Conservation (phyloP, 2,888 invertebrate genomes). For the Andrena bicolor region DNA sequence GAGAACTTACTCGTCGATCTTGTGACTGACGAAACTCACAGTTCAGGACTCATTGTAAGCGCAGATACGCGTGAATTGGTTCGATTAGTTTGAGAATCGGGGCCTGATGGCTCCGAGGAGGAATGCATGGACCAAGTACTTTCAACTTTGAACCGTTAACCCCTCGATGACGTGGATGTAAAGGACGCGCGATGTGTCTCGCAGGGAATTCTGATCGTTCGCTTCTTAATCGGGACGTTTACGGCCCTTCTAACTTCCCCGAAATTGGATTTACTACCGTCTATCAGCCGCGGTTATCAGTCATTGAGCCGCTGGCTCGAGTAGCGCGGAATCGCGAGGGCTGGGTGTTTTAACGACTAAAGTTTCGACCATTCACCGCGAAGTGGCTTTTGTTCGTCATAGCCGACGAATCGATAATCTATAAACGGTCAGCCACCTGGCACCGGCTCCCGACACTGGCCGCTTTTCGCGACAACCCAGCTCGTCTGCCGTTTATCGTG, state of each 20-base stretch:
- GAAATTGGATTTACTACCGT: slow-evolving; percentile 32
- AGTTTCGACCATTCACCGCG: slow-evolving; percentile 60
- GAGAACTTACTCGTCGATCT: background rate
- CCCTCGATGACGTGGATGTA: background rate
- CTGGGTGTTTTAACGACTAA: slow-evolving; percentile 63
- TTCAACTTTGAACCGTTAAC: background rate
- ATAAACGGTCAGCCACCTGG: slow-evolving; percentile 65
- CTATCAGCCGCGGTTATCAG: slow-evolving; percentile 28
- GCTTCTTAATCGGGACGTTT: slow-evolving; percentile 40
- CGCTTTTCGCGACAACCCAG: slow-evolving; percentile 56
- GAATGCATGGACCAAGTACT: background rate
- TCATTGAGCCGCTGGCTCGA: slow-evolving; percentile 12
- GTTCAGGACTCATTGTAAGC: background rate
- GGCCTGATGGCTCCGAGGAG: no score
- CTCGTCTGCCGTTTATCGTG: slow-evolving; percentile 44
- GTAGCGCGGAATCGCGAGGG: slow-evolving; percentile 14
- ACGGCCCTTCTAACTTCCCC: background rate
- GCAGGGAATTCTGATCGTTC: background rate
- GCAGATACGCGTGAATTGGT: slow-evolving; percentile 14
- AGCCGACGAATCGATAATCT: slow-evolving; percentile 70
- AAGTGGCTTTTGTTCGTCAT: slow-evolving; percentile 65
- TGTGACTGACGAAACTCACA: background rate
- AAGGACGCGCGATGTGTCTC: background rate
- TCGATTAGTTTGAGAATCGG: background rate
- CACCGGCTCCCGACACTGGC: slow-evolving; percentile 44